These are phyloP conservation scores for Melitaea cinxia DNA, from an alignment of 1,140 invertebrate genomes.

Conservation along the genomic window DNA sequence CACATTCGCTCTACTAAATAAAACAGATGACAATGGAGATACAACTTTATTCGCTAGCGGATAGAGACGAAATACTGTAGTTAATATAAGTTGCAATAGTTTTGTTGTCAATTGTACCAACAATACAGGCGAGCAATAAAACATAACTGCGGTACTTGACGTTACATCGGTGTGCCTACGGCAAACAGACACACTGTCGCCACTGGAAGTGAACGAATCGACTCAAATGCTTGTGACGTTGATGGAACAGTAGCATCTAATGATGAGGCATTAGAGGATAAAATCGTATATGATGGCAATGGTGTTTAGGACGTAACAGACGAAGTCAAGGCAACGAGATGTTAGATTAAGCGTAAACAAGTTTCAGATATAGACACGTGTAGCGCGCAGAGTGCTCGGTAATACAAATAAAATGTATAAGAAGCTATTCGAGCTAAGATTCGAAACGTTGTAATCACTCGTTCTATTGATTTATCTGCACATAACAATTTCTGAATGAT, in stretches of 20 bases:
- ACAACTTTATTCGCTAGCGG: neutral
- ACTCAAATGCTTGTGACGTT: neutral
- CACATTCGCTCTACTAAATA: slow-evolving; percentile 10
- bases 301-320: slow-evolving; percentile 6
- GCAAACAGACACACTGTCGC: slow-evolving; percentile 37
- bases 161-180: slow-evolving; percentile 41
- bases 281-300: neutral
- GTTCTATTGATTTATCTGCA: slow-evolving; percentile 26
- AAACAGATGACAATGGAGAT: neutral
- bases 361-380: slow-evolving; percentile 49
- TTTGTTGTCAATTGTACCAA: slow-evolving; percentile 35
- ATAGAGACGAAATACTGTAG: neutral
- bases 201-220: neutral
- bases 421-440: slow-evolving; percentile 11
- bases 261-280: neutral
- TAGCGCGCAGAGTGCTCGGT: slow-evolving; percentile 19
- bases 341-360: slow-evolving; percentile 61
- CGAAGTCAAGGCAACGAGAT: slow-evolving; percentile 43
- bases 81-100: slow-evolving; percentile 11
- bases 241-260: neutral
- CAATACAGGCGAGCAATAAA: slow-evolving; percentile 43
- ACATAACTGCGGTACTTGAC: slow-evolving; percentile 44
- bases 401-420: slow-evolving; percentile 34
- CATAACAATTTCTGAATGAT: slow-evolving; percentile 10
- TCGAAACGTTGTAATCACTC: slow-evolving; percentile 21